These are phyloP conservation scores for Thymelicus sylvestris DNA, from an alignment of 2,888 invertebrate genomes.

Conservation along the genomic window DNA sequence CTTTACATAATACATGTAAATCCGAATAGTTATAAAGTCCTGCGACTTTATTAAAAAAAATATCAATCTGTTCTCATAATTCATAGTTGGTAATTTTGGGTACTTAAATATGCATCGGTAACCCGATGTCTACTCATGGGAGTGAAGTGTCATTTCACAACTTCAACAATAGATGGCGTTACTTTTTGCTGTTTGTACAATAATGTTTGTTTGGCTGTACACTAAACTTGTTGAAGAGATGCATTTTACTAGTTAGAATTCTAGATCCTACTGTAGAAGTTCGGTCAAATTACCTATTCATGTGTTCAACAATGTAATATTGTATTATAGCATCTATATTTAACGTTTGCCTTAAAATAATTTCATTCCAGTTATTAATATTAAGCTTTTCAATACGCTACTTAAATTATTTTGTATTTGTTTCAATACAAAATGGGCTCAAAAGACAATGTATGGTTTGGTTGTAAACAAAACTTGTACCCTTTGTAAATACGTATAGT, in stretches of 20 bases:
- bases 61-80: no score
- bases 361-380: slow-evolving; percentile 19
- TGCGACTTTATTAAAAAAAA: no score
- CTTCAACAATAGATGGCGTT: no score
- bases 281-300: slow-evolving; percentile 17
- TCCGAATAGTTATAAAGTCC: no score
- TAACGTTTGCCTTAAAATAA: slow-evolving; percentile 17
- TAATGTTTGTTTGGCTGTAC: not conserved
- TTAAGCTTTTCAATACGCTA: not conserved
- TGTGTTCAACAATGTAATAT: slow-evolving; percentile 32
- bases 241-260: slow-evolving; percentile 6
- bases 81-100: no score
- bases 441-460: not conserved
- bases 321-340: slow-evolving; percentile 15
- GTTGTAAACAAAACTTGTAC: not conserved
- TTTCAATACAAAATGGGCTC: not conserved
- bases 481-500: not conserved
- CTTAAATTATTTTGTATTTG: not conserved
- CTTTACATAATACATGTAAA: no score
- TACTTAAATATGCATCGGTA: no score
- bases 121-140: no score
- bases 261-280: slow-evolving; percentile 11
- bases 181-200: no score
- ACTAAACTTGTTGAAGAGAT: slow-evolving; percentile 4
- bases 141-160: no score